Conservation (phyloP, 2,797 vertebrate species). For the Chiloscyllium punctatum region DNA sequence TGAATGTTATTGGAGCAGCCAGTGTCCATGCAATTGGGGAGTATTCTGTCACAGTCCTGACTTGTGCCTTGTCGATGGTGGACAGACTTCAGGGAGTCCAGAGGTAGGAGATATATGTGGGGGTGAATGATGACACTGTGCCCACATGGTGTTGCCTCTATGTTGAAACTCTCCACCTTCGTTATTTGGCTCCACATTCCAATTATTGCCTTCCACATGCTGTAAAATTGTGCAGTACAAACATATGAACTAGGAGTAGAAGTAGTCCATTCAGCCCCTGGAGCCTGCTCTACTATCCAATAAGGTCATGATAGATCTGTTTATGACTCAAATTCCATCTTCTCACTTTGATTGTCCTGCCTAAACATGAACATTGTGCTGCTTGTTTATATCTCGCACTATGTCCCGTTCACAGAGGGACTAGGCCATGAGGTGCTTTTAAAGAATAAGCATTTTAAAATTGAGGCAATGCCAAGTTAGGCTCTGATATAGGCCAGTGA, state of each 20-base stretch:
- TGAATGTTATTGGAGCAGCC: no score
- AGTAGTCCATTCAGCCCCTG: no score
- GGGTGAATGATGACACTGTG: not conserved
- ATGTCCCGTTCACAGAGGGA: not conserved
- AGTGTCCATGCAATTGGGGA: no score
- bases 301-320: no score
- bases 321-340: no score
- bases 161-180: not conserved
- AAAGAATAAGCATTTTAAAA: not conserved
- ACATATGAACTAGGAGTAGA: no score
- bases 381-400: not conserved
- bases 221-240: not conserved
- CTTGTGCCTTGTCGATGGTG: no score
- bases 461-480: not conserved
- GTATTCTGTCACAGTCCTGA: no score
- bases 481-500: not conserved
- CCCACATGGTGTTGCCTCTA: not conserved
- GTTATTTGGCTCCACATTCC: not conserved
- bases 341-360: no score
- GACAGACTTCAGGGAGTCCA: no score
- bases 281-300: no score
- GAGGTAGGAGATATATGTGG: no score
- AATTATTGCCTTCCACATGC: not conserved
- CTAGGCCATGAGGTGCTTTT: not conserved
- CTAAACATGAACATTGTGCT: not conserved